phyloP scores from a whole-genome alignment of 1,140 invertebrate species.

The Eubasilissa regina region DNA sequence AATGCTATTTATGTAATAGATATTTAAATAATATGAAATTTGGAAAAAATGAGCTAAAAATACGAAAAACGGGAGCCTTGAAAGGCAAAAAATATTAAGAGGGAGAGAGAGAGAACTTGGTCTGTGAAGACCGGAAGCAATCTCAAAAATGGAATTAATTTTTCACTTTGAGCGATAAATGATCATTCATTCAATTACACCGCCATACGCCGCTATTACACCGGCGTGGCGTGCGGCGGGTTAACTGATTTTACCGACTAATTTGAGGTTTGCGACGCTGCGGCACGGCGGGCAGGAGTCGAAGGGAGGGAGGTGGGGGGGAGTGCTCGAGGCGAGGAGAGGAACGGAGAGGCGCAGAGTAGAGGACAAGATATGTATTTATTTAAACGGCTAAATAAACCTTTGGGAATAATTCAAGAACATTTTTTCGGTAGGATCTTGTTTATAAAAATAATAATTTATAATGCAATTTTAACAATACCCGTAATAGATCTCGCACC shows the following conservation, averaged over 20 bases:
- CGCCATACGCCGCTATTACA: background rate
- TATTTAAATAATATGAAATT: too few relatives aligned
- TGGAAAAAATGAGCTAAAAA: too few relatives aligned
- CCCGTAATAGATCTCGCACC: too few relatives aligned
- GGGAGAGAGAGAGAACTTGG: too few relatives aligned
- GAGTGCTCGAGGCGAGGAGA: background rate
- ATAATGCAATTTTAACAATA: too few relatives aligned
- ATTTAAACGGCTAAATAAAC: background rate
- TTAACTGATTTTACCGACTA: constrained; percentile 21
- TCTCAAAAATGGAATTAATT: background rate
- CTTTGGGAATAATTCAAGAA: too few relatives aligned
- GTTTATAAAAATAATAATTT: too few relatives aligned
- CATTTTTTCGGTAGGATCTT: too few relatives aligned
- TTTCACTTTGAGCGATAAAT: background rate
- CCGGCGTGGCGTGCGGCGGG: background rate
- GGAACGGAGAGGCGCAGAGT: background rate
- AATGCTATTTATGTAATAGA: too few relatives aligned
- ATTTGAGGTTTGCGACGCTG: background rate
- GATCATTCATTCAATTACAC: constrained; percentile 19
- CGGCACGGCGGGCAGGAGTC: background rate
- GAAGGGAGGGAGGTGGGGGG: background rate
- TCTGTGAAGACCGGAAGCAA: background rate
- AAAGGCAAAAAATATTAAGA: too few relatives aligned
- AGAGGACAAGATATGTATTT: background rate
- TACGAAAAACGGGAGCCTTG: too few relatives aligned